Evolutionary conservation across 1,140 invertebrate species (phyloP).

Genomic region (Teleogryllus occipitalis): DNA sequence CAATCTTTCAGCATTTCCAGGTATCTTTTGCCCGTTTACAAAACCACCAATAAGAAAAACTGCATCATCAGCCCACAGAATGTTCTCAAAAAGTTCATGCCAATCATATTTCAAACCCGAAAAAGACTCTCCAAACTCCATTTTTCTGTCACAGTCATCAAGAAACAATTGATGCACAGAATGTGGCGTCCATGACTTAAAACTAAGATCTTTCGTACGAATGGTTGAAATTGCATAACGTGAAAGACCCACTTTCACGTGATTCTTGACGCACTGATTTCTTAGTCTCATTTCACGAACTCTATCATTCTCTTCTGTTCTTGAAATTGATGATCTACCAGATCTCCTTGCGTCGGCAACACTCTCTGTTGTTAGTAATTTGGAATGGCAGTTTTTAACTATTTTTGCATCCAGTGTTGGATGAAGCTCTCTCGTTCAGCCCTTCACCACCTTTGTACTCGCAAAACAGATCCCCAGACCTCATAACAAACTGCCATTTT

Average conservation of each 20-base stretch:
- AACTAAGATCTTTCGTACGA: neutral
- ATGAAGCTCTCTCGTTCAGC: slow-evolving; percentile 10
- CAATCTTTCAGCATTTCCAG: no score
- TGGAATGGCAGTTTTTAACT: no score
- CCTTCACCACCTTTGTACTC: slow-evolving; percentile 13
- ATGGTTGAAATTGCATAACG: slow-evolving; percentile 11
- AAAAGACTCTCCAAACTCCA: slow-evolving; percentile 9
- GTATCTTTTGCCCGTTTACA: slow-evolving; percentile 7
- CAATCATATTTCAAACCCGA: slow-evolving; percentile 7
- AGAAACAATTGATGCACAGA: neutral
- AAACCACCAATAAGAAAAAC: slow-evolving; percentile 4
- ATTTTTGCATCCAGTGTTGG: neutral
- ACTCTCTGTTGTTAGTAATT: slow-evolving; percentile 8
- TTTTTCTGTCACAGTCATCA: slow-evolving; percentile 13
- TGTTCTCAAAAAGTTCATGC: slow-evolving; percentile 7
- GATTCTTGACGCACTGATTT: slow-evolving; percentile 2
- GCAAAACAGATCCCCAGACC: slow-evolving; percentile 10
- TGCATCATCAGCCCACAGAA: neutral
- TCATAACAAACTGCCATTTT: neutral
- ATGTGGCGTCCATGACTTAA: slow-evolving; percentile 8
- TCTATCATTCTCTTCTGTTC: neutral
- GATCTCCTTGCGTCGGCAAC: slow-evolving; percentile 10
- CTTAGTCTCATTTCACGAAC: neutral
- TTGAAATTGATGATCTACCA: no score
- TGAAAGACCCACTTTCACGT: slow-evolving; percentile 13